Percentiles rank a stretch among this genome's conserved stretches.
Evolutionary conservation across 2,888 invertebrate species (phyloP).

Genomic region (Periphyllus acericola): DNA sequence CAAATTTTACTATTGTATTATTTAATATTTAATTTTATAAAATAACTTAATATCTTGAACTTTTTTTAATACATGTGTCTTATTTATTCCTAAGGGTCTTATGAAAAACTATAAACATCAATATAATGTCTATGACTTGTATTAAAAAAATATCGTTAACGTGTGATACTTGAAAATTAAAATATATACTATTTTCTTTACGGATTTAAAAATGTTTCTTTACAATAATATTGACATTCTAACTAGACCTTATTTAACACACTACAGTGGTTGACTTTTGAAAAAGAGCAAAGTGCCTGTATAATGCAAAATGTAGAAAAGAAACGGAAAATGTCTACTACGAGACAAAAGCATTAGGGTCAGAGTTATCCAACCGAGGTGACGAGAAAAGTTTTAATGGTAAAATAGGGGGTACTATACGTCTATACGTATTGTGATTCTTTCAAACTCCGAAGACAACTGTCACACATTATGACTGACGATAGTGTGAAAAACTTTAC

Average conservation of each 20-base stretch:
- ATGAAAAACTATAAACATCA: no score
- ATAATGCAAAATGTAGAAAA: background rate
- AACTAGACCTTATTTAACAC: no score
- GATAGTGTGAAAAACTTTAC: background rate
- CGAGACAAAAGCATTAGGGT: conserved; percentile 33
- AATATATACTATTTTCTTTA: background rate
- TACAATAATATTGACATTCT: no score
- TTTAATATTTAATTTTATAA: no score
- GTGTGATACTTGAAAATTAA: no score
- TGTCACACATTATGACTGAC: background rate
- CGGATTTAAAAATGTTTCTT: no score
- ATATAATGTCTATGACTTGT: no score
- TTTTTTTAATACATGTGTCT: no score
- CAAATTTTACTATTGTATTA: no score
- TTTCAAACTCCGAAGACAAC: background rate
- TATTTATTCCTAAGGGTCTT: no score
- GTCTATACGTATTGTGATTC: background rate
- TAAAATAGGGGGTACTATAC: background rate
- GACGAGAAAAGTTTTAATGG: conserved; percentile 53
- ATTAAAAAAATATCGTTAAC: no score
- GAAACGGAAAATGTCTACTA: background rate
- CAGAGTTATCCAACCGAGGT: conserved; percentile 16
- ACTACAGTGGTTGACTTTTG: background rate
- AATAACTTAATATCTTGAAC: no score
- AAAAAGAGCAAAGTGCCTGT: background rate